Evolutionary conservation across 2,888 invertebrate species (phyloP), one percentile per base, ranked within the genome.

Genomic region (Nycteola revayana): DNA sequence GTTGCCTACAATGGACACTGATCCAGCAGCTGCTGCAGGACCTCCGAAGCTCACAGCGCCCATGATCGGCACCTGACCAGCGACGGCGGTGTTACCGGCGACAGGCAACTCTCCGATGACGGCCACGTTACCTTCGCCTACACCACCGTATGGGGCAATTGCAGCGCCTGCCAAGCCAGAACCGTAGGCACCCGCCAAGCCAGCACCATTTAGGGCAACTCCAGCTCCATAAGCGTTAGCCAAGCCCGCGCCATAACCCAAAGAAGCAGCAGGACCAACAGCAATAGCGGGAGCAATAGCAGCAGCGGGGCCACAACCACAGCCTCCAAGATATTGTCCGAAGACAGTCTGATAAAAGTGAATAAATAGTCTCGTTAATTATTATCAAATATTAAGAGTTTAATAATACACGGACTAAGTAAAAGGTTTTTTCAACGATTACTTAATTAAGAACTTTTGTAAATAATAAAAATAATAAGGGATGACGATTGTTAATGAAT

Each of bases 21-120:
- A 20, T 10, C 67, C 67, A 35, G 48, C 45, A 21, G 60, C 63
- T 10, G 34, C 10, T 7, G 60, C 57, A 21, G 35, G 21, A 7
- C 63, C 64, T 0, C 33, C 29, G 36, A 55, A 66, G 24, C 39
- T 41, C n/a, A 66, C 65, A 17, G 47, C 49, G 0, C 65, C 64
- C 39, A 60, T 53, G 44, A 65, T 59, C 38, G 65, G 60, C 14
- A 66, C 54, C 46, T 56, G 54, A 10, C 64, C 64, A 1, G 49
- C 42, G 7, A 59, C 41, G 2, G 42, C 45, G 7, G 74, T 56
- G 28, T 55, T 66, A 26, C 68, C 70, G 7, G 56, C 38, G 18
- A 49, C 47, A 20, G 31, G 62, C 51, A 43, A 33, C 36, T 50
- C 54, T 23, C 53, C 53, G 43, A 28, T 51, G 37, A 32, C 53